Percentiles rank a stretch among this genome's conserved stretches.
Conservation (phyloP, 2,888 invertebrate genomes). For the Erebia ligea region DNA sequence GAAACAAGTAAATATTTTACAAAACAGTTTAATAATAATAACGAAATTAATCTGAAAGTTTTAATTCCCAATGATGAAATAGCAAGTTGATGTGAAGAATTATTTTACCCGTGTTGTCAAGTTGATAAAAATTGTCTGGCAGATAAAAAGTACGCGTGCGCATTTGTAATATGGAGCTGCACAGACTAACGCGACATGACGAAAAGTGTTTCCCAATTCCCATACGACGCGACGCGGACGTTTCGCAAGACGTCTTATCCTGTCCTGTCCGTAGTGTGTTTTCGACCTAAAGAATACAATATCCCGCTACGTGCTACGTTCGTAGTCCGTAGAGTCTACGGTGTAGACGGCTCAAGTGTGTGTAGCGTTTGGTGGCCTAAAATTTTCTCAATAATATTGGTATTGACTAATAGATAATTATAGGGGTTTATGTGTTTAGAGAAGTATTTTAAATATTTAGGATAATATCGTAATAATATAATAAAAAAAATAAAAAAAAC, state of each 20-base stretch:
- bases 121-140: not conserved
- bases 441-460: constrained; percentile 83
- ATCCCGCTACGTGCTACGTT: too few species aligned
- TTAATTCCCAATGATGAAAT: not conserved
- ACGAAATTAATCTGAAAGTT: not conserved
- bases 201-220: too few species aligned
- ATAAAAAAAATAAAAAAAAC: constrained; percentile 78
- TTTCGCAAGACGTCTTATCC: too few species aligned
- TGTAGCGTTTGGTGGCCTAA: constrained; percentile 80
- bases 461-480: constrained; percentile 71
- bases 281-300: too few species aligned
- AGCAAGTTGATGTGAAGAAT: not conserved
- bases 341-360: constrained; percentile 57
- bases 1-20: too few species aligned
- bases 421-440: constrained; percentile 83
- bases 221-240: too few species aligned
- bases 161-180: too few species aligned
- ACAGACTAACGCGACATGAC: too few species aligned
- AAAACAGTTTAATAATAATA: too few species aligned
- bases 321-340: constrained; percentile 8
- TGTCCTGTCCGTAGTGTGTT: too few species aligned
- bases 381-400: constrained; percentile 74
- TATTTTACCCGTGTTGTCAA: not conserved
- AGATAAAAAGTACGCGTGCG: too few species aligned
- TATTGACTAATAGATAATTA: constrained; percentile 81